phyloP scores from a whole-genome alignment of 2,797 vertebrate genomes.

The Sebastes vulpes region DNA sequence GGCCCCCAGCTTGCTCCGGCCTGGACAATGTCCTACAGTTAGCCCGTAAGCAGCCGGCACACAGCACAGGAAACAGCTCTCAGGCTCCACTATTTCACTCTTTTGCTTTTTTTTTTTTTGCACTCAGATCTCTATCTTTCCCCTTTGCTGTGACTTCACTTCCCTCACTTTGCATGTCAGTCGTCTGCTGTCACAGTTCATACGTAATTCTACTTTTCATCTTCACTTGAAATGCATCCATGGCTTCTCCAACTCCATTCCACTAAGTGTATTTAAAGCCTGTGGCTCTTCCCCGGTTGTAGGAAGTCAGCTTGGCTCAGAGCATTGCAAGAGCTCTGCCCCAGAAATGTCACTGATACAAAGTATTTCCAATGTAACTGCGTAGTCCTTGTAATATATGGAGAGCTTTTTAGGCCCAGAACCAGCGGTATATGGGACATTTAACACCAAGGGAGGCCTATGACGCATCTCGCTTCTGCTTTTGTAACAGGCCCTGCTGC shows the following conservation, averaged over 20 bases:
- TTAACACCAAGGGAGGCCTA: constrained; percentile 58
- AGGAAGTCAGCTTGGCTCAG: constrained; percentile 48
- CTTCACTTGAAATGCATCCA: constrained; percentile 32
- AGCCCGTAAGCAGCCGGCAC: constrained; percentile 48
- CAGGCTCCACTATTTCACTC: constrained; percentile 6
- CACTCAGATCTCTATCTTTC: constrained; percentile 26
- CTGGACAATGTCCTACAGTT: constrained; percentile 79
- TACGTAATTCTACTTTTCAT: constrained; percentile 32
- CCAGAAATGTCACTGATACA: constrained; percentile 77
- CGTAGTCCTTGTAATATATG: constrained; percentile 30
- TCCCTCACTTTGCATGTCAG: neutral
- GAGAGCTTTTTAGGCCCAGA: constrained; percentile 42
- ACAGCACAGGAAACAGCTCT: constrained; percentile 61
- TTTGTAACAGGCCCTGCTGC: constrained; percentile 24
- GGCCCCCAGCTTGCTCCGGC: constrained; percentile 51
- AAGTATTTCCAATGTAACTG: constrained; percentile 49
- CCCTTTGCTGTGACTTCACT: neutral
- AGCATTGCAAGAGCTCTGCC: constrained; percentile 55
- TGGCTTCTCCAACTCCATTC: constrained; percentile 21
- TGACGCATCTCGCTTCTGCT: constrained; percentile 30
- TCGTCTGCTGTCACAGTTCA: constrained; percentile 42
- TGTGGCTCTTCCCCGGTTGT: constrained; percentile 35
- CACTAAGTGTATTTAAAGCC: constrained; percentile 57
- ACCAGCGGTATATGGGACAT: constrained; percentile 62
- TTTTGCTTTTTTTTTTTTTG: constrained; percentile 1